Percentiles rank a stretch among this genome's conserved stretches.
These are phyloP conservation scores for Crotophaga sulcirostris DNA, from an alignment of 2,113 vertebrate species.

Conservation along the genomic window DNA sequence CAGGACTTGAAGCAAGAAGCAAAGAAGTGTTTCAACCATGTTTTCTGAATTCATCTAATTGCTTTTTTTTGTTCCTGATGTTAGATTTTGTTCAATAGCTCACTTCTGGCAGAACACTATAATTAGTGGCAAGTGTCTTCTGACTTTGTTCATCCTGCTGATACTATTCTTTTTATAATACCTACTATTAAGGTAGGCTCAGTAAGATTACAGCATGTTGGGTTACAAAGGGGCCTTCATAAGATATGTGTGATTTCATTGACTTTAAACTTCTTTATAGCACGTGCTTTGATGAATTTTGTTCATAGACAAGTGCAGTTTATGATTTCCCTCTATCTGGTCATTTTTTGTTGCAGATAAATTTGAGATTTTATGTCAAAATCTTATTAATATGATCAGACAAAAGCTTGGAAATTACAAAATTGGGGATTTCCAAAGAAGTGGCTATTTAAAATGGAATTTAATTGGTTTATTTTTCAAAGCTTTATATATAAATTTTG, in stretches of 20 bases:
- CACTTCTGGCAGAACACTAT: neutral
- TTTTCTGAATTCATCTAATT: slow-evolving; percentile 20
- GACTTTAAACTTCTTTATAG: neutral
- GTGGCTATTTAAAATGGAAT: neutral
- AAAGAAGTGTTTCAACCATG: slow-evolving; percentile 30
- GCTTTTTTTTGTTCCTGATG: neutral
- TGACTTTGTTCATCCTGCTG: neutral
- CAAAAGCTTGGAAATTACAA: neutral
- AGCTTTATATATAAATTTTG: neutral
- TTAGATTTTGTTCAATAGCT: neutral
- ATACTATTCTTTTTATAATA: neutral
- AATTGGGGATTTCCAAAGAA: neutral
- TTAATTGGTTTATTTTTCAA: no score
- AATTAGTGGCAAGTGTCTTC: neutral
- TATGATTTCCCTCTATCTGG: neutral
- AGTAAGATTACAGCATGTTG: neutral
- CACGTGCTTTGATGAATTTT: neutral
- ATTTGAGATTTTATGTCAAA: neutral
- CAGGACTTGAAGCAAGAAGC: slow-evolving; percentile 25
- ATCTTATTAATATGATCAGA: neutral
- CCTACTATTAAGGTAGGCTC: neutral
- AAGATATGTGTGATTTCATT: neutral
- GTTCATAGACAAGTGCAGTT: neutral
- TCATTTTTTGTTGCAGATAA: neutral
- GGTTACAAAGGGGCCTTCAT: neutral